phyloP scores from a whole-genome alignment of 2,797 vertebrate genomes.

The Hozukius guyotensis region DNA sequence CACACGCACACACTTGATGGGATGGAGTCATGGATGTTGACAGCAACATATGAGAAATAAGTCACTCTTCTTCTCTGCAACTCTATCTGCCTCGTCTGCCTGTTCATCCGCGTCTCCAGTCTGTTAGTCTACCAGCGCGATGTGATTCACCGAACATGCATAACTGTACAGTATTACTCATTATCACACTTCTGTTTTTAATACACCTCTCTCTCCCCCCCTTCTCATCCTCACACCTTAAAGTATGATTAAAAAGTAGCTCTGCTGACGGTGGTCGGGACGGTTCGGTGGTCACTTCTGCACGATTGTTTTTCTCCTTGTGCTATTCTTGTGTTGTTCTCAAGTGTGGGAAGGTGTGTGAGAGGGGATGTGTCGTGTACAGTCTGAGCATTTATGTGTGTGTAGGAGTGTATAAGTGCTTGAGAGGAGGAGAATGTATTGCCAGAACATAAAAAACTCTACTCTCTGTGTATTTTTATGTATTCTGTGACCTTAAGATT shows the following conservation, averaged over 20 bases:
- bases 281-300: slow-evolving; percentile 24
- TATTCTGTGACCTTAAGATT: slow-evolving; percentile 15
- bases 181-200: slow-evolving; percentile 62
- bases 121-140: slow-evolving; percentile 16
- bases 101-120: slow-evolving; percentile 59
- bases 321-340: slow-evolving; percentile 27
- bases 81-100: slow-evolving; percentile 17
- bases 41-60: slow-evolving; percentile 25
- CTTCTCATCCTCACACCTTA: not conserved
- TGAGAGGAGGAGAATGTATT: slow-evolving; percentile 23
- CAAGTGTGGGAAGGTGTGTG: slow-evolving; percentile 43
- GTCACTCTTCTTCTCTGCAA: slow-evolving; percentile 4
- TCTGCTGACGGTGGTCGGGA: not conserved
- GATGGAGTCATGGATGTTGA: slow-evolving; percentile 49
- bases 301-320: not conserved
- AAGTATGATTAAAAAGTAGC: slow-evolving; percentile 24
- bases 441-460: not conserved
- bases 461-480: slow-evolving; percentile 4
- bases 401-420: slow-evolving; percentile 21
- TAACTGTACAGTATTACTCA: slow-evolving; percentile 66
- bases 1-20: slow-evolving; percentile 50
- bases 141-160: slow-evolving; percentile 53
- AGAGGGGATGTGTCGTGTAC: slow-evolving; percentile 25
- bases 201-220: not conserved
- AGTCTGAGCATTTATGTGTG: slow-evolving; percentile 3